These are phyloP conservation scores for Sylvilagus bachmani DNA, from an alignment of 2,113 vertebrate species.

Conservation along the genomic window DNA sequence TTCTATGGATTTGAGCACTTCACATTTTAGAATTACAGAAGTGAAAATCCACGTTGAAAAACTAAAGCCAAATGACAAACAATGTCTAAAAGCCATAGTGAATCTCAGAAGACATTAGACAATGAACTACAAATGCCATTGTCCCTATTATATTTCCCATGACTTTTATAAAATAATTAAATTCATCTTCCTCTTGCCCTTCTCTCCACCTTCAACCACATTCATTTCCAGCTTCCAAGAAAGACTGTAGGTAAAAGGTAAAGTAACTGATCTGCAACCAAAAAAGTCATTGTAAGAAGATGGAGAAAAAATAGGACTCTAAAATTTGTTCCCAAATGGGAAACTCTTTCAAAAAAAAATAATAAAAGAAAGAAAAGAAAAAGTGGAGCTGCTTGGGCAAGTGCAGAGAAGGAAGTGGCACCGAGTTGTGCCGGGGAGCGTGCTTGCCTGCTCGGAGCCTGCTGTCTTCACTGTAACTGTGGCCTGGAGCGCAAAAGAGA, in stretches of 20 bases:
- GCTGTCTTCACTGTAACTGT: background rate
- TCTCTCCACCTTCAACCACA: background rate
- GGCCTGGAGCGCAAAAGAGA: background rate
- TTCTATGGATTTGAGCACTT: conserved; percentile 25
- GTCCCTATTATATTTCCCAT: background rate
- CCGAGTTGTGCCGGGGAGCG: background rate
- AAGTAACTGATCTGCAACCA: background rate
- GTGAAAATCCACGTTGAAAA: conserved; percentile 12
- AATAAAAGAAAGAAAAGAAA: background rate
- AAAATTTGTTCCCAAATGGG: background rate
- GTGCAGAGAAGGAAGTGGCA: background rate
- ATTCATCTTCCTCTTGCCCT: background rate
- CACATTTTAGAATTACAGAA: conserved; percentile 8
- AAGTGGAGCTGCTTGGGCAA: conserved; percentile 1
- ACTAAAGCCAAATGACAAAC: conserved; percentile 56
- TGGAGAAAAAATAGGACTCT: background rate
- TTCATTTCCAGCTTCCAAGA: background rate
- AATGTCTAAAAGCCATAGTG: conserved; percentile 7
- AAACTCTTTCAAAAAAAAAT: conserved; percentile 10
- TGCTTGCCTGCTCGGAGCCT: background rate
- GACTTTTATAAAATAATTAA: conserved; percentile 7
- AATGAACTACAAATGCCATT: background rate
- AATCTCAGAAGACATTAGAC: conserved; percentile 22
- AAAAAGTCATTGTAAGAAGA: background rate
- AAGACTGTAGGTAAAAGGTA: background rate